phyloP scores from a whole-genome alignment of 1,140 invertebrate species.

The Anadara kagoshimensis region DNA sequence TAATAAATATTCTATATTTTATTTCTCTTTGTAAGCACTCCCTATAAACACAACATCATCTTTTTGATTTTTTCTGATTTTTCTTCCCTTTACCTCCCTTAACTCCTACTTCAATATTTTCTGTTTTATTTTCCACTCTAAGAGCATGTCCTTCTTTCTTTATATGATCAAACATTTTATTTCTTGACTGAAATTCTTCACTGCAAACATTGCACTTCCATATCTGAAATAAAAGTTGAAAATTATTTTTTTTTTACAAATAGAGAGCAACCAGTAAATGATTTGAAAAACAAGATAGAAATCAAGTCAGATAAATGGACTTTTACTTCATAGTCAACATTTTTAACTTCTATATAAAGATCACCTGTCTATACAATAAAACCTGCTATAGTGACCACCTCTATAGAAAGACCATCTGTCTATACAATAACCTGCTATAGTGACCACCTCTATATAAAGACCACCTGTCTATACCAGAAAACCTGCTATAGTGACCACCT shows the following conservation, averaged over 20 bases:
- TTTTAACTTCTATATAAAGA: background rate
- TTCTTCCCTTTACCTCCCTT: slow-evolving; percentile 33
- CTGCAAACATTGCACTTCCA: slow-evolving; percentile 59
- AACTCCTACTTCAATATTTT: background rate
- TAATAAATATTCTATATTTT: too few species aligned
- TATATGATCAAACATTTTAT: slow-evolving; percentile 70
- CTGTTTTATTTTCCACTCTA: slow-evolving; percentile 27
- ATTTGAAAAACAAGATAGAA: background rate
- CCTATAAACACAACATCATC: slow-evolving; percentile 14
- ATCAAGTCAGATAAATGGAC: background rate
- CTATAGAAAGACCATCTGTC: too few species aligned
- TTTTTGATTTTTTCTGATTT: slow-evolving; percentile 44
- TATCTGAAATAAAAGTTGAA: slow-evolving; percentile 21
- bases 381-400: too few species aligned
- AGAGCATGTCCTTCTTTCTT: slow-evolving; percentile 64
- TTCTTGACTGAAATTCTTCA: slow-evolving; percentile 57
- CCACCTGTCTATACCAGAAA: too few species aligned
- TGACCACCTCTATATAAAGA: too few species aligned
- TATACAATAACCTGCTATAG: too few species aligned
- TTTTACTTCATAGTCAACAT: background rate
- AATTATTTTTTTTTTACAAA: background rate
- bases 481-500: too few species aligned
- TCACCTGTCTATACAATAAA: background rate
- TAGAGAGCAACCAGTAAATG: background rate
- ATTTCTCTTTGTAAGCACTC: too few species aligned